Evolutionary conservation across 2,113 vertebrate genomes (phyloP), one percentile per base, ranked within the genome.

Genomic region (Myrmecophaga tridactyla): DNA sequence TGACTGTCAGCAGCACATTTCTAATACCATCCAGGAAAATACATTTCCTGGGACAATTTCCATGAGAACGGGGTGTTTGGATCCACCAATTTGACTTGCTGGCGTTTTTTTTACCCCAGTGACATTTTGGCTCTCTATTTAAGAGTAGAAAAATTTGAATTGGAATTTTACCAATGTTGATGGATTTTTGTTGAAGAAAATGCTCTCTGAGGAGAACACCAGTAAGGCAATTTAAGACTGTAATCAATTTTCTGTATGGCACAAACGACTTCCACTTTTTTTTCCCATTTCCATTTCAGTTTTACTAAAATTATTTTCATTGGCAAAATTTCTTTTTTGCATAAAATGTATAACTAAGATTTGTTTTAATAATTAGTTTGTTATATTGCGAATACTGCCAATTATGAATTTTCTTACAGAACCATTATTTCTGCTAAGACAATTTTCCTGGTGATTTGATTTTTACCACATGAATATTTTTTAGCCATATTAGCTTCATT

Each of bases 251-350:
- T 82, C 60, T 92, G n/a, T 80, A 12, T 46, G 51, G 34, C 77
- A 69, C 80, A 83, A 77, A n/a, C 58, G 53, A 36, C 69, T 83
- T 89, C 78, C 69, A 70, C 0, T 70, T 80, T 65, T 73, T 81
- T 36, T 81, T 36, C 17, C 65, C 65, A 58, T 80, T 63, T 86
- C 53, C 25, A 34, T 90, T 94, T 95, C 84, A 60, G 70, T 92
- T 93, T 86, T 29, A 75, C 65, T 34, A 76, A 92, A 85, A 89
- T 72, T 80, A 36, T 31, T 90, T 94, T 95, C 89, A 85, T 84
- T 80, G 53, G 60, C 90, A 65, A 85, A 70, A 92, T 94, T 96
- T 82, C 21, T 95, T 53, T 72, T 86, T 77, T 78, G 29, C 70
- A 72, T 88, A 90, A 92, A 60, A 85, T 88, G 56, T 72, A 17